These are phyloP conservation scores for Orthosia gothica DNA, from an alignment of 2,888 invertebrate genomes.

Conservation along the genomic window DNA sequence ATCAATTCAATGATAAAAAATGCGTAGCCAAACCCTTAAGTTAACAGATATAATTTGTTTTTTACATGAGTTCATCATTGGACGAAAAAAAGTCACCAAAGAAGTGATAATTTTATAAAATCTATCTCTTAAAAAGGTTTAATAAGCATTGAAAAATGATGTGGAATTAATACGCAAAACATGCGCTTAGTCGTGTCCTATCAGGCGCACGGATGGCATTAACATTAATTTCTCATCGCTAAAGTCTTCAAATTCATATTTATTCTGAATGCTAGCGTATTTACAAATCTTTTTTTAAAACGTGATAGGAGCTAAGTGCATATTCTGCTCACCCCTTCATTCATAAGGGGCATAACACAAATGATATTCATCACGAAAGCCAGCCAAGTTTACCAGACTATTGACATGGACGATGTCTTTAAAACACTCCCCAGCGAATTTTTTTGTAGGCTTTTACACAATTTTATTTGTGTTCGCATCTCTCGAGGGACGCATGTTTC, in stretches of 20 bases:
- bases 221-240: too few species aligned
- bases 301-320: conserved; percentile 12
- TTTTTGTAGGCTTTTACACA: conserved; percentile 65
- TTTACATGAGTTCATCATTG: neutral
- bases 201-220: too few species aligned
- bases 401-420: conserved; percentile 55
- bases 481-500: conserved; percentile 63
- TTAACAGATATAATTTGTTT: too few species aligned
- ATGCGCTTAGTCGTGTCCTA: too few species aligned
- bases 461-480: conserved; percentile 64
- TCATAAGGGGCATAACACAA: neutral
- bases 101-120: neutral
- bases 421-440: conserved; percentile 63
- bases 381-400: conserved; percentile 43
- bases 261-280: neutral
- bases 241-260: too few species aligned
- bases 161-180: too few species aligned
- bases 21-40: neutral
- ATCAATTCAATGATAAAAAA: neutral
- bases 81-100: neutral
- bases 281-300: neutral
- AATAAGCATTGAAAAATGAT: neutral
- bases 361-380: conserved; percentile 18
- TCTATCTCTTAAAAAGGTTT: neutral
- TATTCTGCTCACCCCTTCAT: conserved; percentile 16